phyloP scores from a whole-genome alignment of 2,888 invertebrate genomes.

The Glyphotaelius pellucidus region DNA sequence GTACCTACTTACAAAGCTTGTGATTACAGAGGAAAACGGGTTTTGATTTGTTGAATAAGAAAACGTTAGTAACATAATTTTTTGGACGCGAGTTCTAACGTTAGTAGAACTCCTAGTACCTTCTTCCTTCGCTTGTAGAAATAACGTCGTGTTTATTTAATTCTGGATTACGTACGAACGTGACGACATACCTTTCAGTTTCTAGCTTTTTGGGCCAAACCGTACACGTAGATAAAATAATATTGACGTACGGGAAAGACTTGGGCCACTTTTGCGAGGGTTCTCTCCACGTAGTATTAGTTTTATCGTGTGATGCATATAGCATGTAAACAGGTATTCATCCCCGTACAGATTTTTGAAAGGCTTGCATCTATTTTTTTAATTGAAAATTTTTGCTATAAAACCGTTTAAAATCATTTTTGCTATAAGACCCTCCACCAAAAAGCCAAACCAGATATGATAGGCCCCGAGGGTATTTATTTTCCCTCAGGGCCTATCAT shows the following conservation, averaged over 20 bases:
- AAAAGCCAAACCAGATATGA: no score
- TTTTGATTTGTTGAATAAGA: no score
- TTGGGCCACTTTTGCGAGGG: not conserved
- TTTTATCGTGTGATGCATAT: not conserved
- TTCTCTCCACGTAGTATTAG: not conserved
- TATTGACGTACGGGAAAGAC: not conserved
- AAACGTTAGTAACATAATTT: no score
- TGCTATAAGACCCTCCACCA: no score
- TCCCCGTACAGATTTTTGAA: not conserved
- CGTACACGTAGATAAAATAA: constrained; percentile 2
- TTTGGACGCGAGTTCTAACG: no score
- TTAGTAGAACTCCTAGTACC: no score
- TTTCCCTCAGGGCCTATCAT: no score
- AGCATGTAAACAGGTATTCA: not conserved
- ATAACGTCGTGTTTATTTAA: not conserved
- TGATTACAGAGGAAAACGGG: no score
- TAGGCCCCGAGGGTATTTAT: no score
- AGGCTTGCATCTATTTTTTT: not conserved
- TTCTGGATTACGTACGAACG: not conserved
- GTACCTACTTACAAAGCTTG: no score
- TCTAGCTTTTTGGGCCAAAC: not conserved
- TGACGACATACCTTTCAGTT: not conserved
- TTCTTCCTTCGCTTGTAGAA: not conserved
- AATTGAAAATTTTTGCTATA: not conserved
- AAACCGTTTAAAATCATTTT: no score